These are phyloP conservation scores for Mylabris sibirica DNA, from an alignment of 2,888 invertebrate genomes.

Conservation along the genomic window DNA sequence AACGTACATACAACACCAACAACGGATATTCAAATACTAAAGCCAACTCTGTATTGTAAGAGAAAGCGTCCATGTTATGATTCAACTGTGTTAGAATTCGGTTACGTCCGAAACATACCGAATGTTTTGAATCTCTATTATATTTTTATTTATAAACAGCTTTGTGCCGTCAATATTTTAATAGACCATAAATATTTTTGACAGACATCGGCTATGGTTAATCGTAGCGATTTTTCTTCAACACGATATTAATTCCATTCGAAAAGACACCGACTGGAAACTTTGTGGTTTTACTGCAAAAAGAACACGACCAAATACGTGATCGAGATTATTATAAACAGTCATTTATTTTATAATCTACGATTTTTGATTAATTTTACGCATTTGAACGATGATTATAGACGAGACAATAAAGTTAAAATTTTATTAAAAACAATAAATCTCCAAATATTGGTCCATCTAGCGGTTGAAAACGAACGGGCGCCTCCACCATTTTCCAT, in stretches of 20 bases:
- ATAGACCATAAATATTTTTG: constrained; percentile 26
- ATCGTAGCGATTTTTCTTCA: constrained; percentile 11
- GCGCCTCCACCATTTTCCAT: constrained; percentile 10
- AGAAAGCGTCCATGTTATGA: constrained; percentile 31
- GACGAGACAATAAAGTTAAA: background rate
- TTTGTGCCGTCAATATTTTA: constrained; percentile 27
- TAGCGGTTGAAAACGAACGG: background rate
- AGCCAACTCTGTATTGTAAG: constrained; percentile 18
- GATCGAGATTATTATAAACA: background rate
- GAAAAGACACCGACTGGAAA: background rate
- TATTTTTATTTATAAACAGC: constrained; percentile 28
- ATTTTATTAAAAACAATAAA: background rate
- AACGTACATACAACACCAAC: constrained; percentile 15
- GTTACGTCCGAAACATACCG: constrained; percentile 21
- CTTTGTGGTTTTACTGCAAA: background rate
- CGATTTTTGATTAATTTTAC: background rate
- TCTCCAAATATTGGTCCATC: background rate
- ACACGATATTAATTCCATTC: constrained; percentile 7
- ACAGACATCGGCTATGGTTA: constrained; percentile 19
- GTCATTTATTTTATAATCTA: background rate
- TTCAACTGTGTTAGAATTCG: constrained; percentile 12
- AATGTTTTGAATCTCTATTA: constrained; percentile 18
- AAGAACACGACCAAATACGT: background rate
- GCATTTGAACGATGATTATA: background rate
- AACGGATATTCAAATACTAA: constrained; percentile 32